Evolutionary conservation across 2,113 vertebrate species (phyloP).

Genomic region (Mystacornis crossleyi): DNA sequence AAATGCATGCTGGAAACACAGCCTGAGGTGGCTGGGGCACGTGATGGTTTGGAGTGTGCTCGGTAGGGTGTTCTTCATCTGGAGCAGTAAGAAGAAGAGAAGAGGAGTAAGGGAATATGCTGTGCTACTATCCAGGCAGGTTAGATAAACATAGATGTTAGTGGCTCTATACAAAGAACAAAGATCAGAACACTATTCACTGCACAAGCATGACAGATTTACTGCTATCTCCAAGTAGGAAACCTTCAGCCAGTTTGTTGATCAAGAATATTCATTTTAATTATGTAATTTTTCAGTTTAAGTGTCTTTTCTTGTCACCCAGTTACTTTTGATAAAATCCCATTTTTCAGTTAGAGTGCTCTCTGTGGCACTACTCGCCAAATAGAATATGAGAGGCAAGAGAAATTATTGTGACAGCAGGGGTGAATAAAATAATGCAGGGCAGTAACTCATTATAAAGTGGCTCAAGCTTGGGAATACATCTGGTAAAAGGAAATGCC

Average conservation of each 20-base stretch:
- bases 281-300: neutral
- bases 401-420: neutral
- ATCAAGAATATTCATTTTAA: neutral
- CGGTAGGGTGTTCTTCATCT: conserved; percentile 96
- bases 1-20: conserved; percentile 98
- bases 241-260: neutral
- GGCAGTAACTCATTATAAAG: neutral
- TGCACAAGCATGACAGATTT: neutral
- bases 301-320: neutral
- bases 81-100: neutral
- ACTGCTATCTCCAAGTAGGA: neutral
- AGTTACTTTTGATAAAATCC: neutral
- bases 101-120: neutral
- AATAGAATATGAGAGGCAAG: neutral
- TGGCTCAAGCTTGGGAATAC: neutral
- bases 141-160: neutral
- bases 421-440: neutral
- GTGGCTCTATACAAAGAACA: neutral
- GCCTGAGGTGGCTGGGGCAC: conserved; percentile 94
- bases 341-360: neutral
- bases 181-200: neutral
- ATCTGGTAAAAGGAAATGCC: neutral
- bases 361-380: neutral
- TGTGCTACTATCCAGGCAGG: neutral
- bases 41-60: conserved; percentile 95